Evolutionary conservation across 2,113 vertebrate genomes (phyloP).

Genomic region (Paramisgurnus dabryanus): DNA sequence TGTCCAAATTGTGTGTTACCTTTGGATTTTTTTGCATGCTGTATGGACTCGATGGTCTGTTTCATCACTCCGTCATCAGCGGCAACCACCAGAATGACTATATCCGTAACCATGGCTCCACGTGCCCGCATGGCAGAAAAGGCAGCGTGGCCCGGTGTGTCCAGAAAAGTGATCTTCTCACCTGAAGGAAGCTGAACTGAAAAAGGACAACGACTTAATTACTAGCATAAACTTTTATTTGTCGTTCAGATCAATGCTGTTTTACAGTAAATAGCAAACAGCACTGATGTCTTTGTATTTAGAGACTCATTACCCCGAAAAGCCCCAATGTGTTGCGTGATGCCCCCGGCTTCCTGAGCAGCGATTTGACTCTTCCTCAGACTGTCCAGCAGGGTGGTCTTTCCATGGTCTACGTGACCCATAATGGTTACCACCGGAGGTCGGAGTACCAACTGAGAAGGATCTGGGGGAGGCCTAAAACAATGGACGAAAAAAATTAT

Average conservation of each 20-base stretch:
- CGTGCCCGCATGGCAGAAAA: constrained; percentile 93
- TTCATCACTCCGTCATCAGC: constrained; percentile 98
- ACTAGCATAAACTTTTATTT: neutral
- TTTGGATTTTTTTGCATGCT: constrained; percentile 83
- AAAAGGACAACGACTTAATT: neutral
- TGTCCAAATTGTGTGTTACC: constrained; percentile 68
- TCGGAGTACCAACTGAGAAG: constrained; percentile 72
- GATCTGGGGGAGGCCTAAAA: constrained; percentile 81
- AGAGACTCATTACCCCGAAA: constrained; percentile 77
- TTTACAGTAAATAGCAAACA: neutral
- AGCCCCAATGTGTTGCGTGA: constrained; percentile 89
- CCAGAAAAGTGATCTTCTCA: constrained; percentile 95
- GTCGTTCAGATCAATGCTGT: no score
- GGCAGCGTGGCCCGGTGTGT: constrained; percentile 95
- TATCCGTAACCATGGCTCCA: constrained; percentile 88
- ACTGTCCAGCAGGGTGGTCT: constrained; percentile 92
- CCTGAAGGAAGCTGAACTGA: constrained; percentile 89
- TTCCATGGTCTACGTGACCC: constrained; percentile 97
- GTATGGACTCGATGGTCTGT: constrained; percentile 92
- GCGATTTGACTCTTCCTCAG: constrained; percentile 88
- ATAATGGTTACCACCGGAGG: constrained; percentile 93
- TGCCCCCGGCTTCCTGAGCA: constrained; percentile 83
- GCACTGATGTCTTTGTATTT: neutral
- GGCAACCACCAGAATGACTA: constrained; percentile 90
- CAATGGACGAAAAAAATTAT: no score